Evolutionary conservation across 2,113 vertebrate genomes (phyloP).

Genomic region (Solea senegalensis): DNA sequence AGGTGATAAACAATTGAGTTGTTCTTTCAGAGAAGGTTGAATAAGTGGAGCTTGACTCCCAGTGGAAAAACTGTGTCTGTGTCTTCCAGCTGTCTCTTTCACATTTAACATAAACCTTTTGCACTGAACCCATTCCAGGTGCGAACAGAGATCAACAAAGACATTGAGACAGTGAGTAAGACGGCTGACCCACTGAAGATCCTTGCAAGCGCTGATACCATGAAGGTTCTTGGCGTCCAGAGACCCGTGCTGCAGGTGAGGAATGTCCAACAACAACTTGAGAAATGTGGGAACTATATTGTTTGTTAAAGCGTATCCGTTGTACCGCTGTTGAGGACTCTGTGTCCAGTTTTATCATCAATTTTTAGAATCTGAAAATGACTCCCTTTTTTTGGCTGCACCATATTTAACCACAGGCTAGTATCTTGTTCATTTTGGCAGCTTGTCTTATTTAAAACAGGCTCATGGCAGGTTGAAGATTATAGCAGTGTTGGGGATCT

Average conservation of each 20-base stretch:
- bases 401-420: slow-evolving; percentile 40
- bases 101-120: neutral
- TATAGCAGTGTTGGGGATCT: slow-evolving; percentile 42
- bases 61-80: neutral
- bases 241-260: slow-evolving; percentile 94
- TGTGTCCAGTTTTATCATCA: too few relatives aligned
- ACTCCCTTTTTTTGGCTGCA: slow-evolving; percentile 24
- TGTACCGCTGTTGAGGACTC: too few relatives aligned
- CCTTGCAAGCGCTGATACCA: slow-evolving; percentile 92
- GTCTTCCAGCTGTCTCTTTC: too few relatives aligned
- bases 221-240: slow-evolving; percentile 93
- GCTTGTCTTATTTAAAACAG: slow-evolving; percentile 26
- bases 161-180: slow-evolving; percentile 94
- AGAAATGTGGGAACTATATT: too few relatives aligned
- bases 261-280: too few relatives aligned
- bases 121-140: slow-evolving; percentile 85
- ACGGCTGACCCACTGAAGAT: slow-evolving; percentile 92
- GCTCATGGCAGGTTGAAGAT: slow-evolving; percentile 44
- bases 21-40: neutral
- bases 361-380: neutral
- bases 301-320: too few relatives aligned
- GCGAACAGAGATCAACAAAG: slow-evolving; percentile 95
- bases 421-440: slow-evolving; percentile 38
- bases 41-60: neutral
- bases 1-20: neutral